Base-by-base conservation (phyloP, 2,888 invertebrate genomes). In the Slavum lentiscoides region DNA sequence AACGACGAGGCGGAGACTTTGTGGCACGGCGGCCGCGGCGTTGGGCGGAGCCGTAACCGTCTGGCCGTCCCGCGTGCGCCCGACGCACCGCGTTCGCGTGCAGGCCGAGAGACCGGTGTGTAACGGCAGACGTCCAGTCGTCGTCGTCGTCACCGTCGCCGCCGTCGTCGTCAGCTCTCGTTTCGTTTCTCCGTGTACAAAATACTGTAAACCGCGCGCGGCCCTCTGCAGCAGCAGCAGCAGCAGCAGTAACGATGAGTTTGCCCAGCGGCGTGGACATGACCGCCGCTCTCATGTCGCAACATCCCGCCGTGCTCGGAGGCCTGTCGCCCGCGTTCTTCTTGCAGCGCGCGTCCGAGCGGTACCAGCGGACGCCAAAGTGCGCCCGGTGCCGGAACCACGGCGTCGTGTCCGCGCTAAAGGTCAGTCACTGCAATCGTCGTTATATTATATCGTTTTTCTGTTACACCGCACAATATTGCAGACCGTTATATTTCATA, bases 371-470 rank as follows among this genome's bases (percentile, higher is more conserved):
- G 84, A 97, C 98, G 23, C 98, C 98, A 62, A 98, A 98, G 88
- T 98, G 98, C 88, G 98, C 98, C 82, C 90, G 98, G 76, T 98
- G 98, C 87, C 90, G 98, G 82, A 98, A 98, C 89, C 98, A 98
- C 89, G 98, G 98, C 84, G 96, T 97, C 83, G 97, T 98, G 82
- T 96, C 97, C 43, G 95, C 95, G 9, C 89, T 96, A 81, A 98
- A 98, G 64, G 77, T 77, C 17, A 70, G 77, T 77, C 15, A 30
- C 30, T 30, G 30, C 30, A 30, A 2, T 30, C 30, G 30, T 4
- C 4, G 30, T 30, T 30, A 30, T 30, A n/a, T n/a, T n/a, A n/a
- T n/a, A n/a, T n/a, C n/a, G n/a, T n/a, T n/a, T n/a, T n/a, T n/a
- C n/a, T n/a, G n/a, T n/a, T n/a, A n/a, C n/a, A n/a, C n/a, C n/a